Base-by-base conservation (phyloP, 92 coral and sea anemone genomes). In the Diadumene lineata region DNA sequence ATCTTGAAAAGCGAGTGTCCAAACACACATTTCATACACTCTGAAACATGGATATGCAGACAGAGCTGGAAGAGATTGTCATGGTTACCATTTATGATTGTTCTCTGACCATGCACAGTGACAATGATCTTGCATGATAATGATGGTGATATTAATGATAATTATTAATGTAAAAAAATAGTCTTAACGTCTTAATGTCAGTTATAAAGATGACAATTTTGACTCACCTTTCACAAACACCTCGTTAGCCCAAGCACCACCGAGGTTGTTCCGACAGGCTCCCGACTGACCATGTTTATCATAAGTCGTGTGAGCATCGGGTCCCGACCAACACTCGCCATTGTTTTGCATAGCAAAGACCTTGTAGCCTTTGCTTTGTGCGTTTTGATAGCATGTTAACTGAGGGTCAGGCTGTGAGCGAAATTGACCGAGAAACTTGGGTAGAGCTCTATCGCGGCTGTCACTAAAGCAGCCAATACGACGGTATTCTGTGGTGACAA, bases 281-380 rank as follows among this genome's bases (percentile, higher is more conserved):
- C 50, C 66, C 30, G 77, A 32, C 31, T 56, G 56, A 8, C 89
- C 89, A 28, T 73, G 58, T 48, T 29, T 32, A 27, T 69, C 68
- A 25, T 73, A 84, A 24, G 63, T 72, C 7, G 31, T 31, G 57
- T 53, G 58, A 27, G 81, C 85, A 22, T 77, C 46, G 44, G 50
- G 43, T 16, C 89, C 89, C 50, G 81, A 71, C 81, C 81, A 79
- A 53, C 89, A 84, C 32, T 79, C 84, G 30, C 85, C 89, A 66
- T 72, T 38, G 46, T 51, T 77, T 34, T 72, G 77, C 33, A 72
- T 56, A 26, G 53, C 77, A 56, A 72, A 72, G 66, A 29, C 77
- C 34, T 60, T 72, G 66, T 72, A 72, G 31, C 76, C 76, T 57
- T 57, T 72, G 24, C 66, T 43, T 56, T 72, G 43, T 0, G 66